Conservation (phyloP, 64 coral and sea anemone species). For the Exaiptasia diaphana region DNA sequence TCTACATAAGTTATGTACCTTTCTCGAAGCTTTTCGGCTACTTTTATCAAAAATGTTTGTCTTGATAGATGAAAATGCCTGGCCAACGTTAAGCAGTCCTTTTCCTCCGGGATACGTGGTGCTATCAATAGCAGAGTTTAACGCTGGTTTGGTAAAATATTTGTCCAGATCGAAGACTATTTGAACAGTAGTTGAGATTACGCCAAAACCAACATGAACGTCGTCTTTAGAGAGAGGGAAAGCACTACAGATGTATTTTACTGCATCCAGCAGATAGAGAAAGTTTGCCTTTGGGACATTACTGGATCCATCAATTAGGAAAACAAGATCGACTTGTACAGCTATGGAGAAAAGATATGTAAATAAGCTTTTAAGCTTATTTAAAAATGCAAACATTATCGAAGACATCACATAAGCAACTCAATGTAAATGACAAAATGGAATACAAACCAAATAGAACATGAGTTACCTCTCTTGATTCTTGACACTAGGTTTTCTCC, state of each 20-base stretch:
- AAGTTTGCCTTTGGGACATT: constrained; percentile 61
- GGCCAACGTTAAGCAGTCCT: constrained; percentile 47
- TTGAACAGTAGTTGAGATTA: constrained; percentile 58
- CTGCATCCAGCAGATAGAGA: constrained; percentile 32
- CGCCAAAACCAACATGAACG: constrained; percentile 55
- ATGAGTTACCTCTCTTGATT: constrained; percentile 54
- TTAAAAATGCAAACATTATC: no score
- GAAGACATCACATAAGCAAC: no score
- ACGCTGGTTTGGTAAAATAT: constrained; percentile 43
- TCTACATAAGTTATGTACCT: no score
- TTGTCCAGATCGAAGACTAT: constrained; percentile 74
- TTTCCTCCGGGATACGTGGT: constrained; percentile 49
- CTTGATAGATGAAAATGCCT: constrained; percentile 17
- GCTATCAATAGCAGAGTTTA: constrained; percentile 46
- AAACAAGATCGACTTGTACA: constrained; percentile 68
- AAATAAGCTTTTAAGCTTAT: no score
- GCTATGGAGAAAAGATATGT: constrained; percentile 29
- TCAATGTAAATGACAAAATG: background rate
- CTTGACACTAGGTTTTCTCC: constrained; percentile 44
- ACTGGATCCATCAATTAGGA: constrained; percentile 66
- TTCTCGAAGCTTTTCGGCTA: constrained; percentile 31
- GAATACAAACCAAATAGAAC: background rate
- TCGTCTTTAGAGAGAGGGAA: constrained; percentile 49
- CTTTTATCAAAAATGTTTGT: constrained; percentile 33
- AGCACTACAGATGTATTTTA: constrained; percentile 72